Evolutionary conservation across 1,140 invertebrate species (phyloP).

Genomic region (Brachionus angularis): DNA sequence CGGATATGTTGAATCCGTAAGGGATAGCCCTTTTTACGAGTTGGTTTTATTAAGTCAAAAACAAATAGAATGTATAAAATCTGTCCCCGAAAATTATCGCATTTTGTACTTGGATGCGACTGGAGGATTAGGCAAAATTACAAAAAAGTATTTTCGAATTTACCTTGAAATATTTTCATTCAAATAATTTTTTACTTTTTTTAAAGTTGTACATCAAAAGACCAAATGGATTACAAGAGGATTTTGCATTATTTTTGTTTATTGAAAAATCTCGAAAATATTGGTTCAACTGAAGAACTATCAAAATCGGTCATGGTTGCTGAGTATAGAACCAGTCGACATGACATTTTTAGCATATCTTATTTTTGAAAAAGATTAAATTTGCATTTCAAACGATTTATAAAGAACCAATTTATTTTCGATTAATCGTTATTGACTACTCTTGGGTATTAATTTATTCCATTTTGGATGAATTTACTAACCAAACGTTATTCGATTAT

Average conservation of each 20-base stretch:
- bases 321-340: constrained; percentile 9
- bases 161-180: not conserved
- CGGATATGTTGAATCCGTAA: constrained; percentile 13
- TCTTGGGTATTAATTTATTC: constrained; percentile 18
- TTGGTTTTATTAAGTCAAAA: constrained; percentile 1
- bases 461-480: constrained; percentile 11
- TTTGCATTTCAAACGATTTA: constrained; percentile 8
- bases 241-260: constrained; percentile 38
- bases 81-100: not conserved
- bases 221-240: not conserved
- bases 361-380: constrained; percentile 16
- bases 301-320: constrained; percentile 23
- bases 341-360: constrained; percentile 21
- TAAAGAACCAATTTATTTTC: constrained; percentile 25
- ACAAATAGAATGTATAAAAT: constrained; percentile 16
- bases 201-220: constrained; percentile 13
- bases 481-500: not conserved
- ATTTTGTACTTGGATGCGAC: constrained; percentile 20
- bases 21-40: too few relatives aligned
- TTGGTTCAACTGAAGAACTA: constrained; percentile 1
- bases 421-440: constrained; percentile 12
- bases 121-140: constrained; percentile 2
- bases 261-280: constrained; percentile 22
- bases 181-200: constrained; percentile 29
- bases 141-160: constrained; percentile 14